Evolutionary conservation across 2,113 vertebrate genomes (phyloP).

Genomic region (Mixornis gularis): DNA sequence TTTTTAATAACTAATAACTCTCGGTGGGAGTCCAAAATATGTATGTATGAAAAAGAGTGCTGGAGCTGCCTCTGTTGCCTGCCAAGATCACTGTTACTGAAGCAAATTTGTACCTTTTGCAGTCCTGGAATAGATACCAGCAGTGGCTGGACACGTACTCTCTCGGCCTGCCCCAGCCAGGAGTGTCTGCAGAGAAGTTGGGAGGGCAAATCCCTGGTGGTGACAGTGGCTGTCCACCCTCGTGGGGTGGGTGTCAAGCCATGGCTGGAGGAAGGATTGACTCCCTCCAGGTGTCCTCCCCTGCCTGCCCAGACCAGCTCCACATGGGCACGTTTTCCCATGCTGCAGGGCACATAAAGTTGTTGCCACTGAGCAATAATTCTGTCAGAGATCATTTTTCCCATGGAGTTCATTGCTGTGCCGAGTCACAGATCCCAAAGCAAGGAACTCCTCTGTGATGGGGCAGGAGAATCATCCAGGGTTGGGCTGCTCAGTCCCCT

Average conservation of each 20-base stretch:
- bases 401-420: not conserved
- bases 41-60: not conserved
- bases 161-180: not conserved
- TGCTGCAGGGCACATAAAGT: not conserved
- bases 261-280: not conserved
- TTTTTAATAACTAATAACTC: constrained; percentile 56
- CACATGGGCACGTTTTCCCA: not conserved
- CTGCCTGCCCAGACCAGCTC: not conserved
- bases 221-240: not conserved
- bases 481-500: not conserved
- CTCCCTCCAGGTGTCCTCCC: not conserved
- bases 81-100: constrained; percentile 28
- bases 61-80: not conserved
- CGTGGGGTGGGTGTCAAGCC: not conserved
- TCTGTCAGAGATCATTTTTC: not conserved
- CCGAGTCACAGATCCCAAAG: not conserved
- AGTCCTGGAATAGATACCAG: not conserved
- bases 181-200: not conserved
- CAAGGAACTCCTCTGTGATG: not conserved
- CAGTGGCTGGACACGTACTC: constrained; percentile 42
- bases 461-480: not conserved
- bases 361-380: not conserved
- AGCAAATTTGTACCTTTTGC: constrained; percentile 15
- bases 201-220: accelerated
- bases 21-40: not conserved